phyloP scores from a whole-genome alignment of 2,888 invertebrate genomes.

The Coremacera marginata region DNA sequence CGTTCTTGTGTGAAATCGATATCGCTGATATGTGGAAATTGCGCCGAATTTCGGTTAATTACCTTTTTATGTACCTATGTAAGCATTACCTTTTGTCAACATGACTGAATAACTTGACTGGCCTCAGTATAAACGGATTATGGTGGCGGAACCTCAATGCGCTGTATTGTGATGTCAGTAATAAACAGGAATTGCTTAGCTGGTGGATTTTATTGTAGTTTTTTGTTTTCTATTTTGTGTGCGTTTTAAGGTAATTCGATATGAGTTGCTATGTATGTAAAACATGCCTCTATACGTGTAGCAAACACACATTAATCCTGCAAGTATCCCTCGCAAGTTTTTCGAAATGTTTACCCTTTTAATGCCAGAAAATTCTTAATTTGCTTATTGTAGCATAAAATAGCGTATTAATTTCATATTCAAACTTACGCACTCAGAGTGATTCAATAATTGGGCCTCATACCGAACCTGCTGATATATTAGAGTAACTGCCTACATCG shows the following conservation, averaged over 20 bases:
- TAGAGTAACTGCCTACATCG: neutral
- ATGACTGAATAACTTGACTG: neutral
- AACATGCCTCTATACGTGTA: no score
- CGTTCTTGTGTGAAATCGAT: slow-evolving; percentile 27
- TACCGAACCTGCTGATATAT: neutral
- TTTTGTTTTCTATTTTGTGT: neutral
- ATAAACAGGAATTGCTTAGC: neutral
- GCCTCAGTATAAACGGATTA: slow-evolving; percentile 16
- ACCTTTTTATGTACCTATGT: neutral
- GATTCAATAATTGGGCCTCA: neutral
- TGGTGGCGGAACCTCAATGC: neutral
- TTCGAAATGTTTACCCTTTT: neutral
- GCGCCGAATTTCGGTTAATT: slow-evolving; percentile 33
- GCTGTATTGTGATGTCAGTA: neutral
- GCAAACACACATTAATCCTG: no score
- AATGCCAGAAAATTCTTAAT: neutral
- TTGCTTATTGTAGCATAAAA: neutral
- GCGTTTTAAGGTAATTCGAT: neutral
- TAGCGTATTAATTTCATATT: slow-evolving; percentile 15
- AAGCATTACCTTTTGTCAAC: slow-evolving; percentile 4
- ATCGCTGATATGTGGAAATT: slow-evolving; percentile 23
- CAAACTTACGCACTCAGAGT: neutral
- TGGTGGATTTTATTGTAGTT: slow-evolving; percentile 20
- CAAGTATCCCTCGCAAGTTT: no score
- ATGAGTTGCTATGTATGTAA: no score